These are phyloP conservation scores for Biston stratarius DNA, from an alignment of 2,888 invertebrate genomes.

Conservation along the genomic window DNA sequence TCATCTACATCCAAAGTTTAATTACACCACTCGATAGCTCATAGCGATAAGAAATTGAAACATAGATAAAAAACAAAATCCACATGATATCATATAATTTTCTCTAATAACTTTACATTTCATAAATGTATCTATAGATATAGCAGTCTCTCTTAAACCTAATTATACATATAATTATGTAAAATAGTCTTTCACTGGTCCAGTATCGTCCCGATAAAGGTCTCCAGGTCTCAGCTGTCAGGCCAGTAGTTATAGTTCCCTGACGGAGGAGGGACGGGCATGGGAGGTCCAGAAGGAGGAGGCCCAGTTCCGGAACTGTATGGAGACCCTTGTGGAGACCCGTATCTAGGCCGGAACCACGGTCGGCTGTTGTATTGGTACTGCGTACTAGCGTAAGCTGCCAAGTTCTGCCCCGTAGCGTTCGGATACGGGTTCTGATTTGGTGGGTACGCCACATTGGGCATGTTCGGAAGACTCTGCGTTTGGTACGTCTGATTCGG, in stretches of 20 bases:
- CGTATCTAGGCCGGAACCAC: constrained; percentile 79
- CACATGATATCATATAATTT: constrained; percentile 44
- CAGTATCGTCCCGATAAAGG: constrained; percentile 54
- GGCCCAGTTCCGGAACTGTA: constrained; percentile 67
- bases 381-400: constrained; percentile 80
- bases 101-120: constrained; percentile 68
- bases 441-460: constrained; percentile 68
- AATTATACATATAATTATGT: constrained; percentile 8
- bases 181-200: constrained; percentile 52
- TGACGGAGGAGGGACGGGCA: constrained; percentile 76
- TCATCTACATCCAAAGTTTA: too few relatives aligned
- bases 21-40: too few relatives aligned
- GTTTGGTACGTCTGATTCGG: constrained; percentile 71
- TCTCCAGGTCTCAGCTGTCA: constrained; percentile 77
- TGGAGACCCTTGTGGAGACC: constrained; percentile 77
- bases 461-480: constrained; percentile 66
- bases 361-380: constrained; percentile 79
- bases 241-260: constrained; percentile 81
- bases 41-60: too few relatives aligned
- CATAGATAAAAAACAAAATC: constrained; percentile 36
- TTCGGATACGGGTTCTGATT: constrained; percentile 80
- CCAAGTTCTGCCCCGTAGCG: constrained; percentile 80
- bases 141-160: constrained; percentile 65
- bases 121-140: constrained; percentile 69
- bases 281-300: constrained; percentile 65